Base-by-base conservation (phyloP, 2,888 invertebrate species). In the Napeogenes sylphis region DNA sequence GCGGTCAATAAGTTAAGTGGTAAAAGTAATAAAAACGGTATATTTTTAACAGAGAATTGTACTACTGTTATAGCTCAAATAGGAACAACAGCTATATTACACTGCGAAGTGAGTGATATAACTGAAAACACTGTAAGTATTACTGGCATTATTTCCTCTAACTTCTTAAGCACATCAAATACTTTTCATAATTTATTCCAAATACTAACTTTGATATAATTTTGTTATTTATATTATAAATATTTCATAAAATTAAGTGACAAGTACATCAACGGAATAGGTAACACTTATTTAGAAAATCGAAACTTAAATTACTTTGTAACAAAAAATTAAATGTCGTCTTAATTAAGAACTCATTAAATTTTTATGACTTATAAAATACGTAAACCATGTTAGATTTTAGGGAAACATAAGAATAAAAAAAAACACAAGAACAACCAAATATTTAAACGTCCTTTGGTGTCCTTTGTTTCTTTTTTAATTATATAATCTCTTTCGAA, bases 11-110 rank as follows among this genome's bases (percentile, higher is more conserved):
- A 88, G 61, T 78, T 90, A 81, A 83, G 80, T 81, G 81, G 77
- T 57, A 90, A 90, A 71, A 76, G 75, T 32, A 76, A 75, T 56
- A 89, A 85, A 70, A 77, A 73, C 71, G 88, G 88, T 76, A 90
- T 91, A 82, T 92, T 92, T 88, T 83, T 92, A 78, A 92, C 92
- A 75, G 92, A 92, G 63, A 92, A 92, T 79, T 92, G 92, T 82
- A 92, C 92, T n/a, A 90, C 92, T 67, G 92, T 93, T 69, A 85
- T 92, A 80, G 93, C 92, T 64, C 93, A 93, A 82, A 92, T 92
- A 73, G 92, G 93, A 60, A 92, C 92, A 8, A 93, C 92, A 13
- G 92, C 92, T 38, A 84, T 92, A 70, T 76, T 93, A 61, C 93
- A 93, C 74, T 93, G 93, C 78, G 92, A 93, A 90, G 92, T 93